Percentiles rank a stretch among this genome's conserved stretches.
These are phyloP conservation scores for Actinemys pallida DNA, from an alignment of 2,113 vertebrate species.

Conservation along the genomic window DNA sequence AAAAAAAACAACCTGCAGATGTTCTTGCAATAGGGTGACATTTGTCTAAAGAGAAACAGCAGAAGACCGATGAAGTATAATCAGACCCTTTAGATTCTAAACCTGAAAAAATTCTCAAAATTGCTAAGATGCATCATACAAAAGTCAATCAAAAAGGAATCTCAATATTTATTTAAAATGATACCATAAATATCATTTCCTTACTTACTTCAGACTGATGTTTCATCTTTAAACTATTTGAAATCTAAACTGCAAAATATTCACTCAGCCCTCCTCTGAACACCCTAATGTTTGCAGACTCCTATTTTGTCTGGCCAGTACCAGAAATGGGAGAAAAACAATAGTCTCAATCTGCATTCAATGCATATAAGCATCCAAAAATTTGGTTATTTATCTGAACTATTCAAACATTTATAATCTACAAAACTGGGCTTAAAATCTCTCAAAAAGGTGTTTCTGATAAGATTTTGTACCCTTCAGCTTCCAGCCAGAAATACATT, in stretches of 20 bases:
- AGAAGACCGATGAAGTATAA: neutral
- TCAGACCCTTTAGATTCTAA: neutral
- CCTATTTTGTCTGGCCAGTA: neutral
- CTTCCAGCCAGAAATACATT: neutral
- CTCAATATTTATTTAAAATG: neutral
- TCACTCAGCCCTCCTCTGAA: neutral
- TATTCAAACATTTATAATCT: neutral
- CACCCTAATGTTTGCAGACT: neutral
- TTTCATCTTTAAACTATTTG: neutral
- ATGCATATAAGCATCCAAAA: neutral
- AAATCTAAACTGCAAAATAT: neutral
- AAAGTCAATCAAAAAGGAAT: neutral
- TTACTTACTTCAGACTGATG: neutral
- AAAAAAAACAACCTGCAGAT: neutral
- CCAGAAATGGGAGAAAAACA: neutral
- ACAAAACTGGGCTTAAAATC: neutral
- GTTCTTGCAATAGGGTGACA: neutral
- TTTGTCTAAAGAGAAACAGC: neutral
- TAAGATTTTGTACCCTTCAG: neutral
- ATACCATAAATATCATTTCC: neutral
- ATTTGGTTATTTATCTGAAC: neutral
- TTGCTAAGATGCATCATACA: neutral
- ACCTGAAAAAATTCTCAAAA: neutral
- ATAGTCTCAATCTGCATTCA: neutral
- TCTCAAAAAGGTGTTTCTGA: neutral